Percentiles rank a stretch among this genome's conserved stretches.
phyloP scores from a whole-genome alignment of 2,113 vertebrate genomes.

The Pygoscelis adeliae region DNA sequence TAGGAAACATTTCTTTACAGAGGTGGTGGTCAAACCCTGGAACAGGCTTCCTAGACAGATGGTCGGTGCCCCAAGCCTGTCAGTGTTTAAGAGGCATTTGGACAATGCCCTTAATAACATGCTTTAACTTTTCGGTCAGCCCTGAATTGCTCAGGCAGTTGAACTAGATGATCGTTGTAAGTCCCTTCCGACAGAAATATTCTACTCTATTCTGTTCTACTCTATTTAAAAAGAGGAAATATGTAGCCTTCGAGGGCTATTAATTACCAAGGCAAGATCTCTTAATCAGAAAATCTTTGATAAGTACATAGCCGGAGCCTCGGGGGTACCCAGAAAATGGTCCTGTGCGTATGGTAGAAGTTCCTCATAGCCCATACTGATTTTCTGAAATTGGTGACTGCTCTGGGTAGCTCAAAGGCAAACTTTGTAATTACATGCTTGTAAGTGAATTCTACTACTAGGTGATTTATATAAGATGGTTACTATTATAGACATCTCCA shows the following conservation, averaged over 20 bases:
- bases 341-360: not conserved
- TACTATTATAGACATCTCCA: not conserved
- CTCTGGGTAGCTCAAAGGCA: not conserved
- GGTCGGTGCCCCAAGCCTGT: rapidly evolving
- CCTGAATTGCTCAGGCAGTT: not conserved
- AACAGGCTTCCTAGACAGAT: not conserved
- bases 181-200: not conserved
- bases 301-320: not conserved
- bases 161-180: not conserved
- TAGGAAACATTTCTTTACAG: not conserved
- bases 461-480: not conserved
- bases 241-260: not conserved
- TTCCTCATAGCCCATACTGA: not conserved
- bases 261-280: not conserved
- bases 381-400: not conserved
- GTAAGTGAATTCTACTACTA: not conserved
- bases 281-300: not conserved
- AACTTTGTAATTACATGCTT: not conserved
- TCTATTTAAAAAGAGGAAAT: not conserved
- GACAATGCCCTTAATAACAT: not conserved
- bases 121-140: not conserved
- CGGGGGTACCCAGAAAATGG: not conserved
- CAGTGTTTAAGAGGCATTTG: rapidly evolving
- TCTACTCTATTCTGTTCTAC: not conserved
- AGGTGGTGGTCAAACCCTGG: not conserved